Evolutionary conservation across 2,888 invertebrate genomes (phyloP), one percentile per base, ranked within the genome.

Genomic region (Scotopteryx bipunctaria): DNA sequence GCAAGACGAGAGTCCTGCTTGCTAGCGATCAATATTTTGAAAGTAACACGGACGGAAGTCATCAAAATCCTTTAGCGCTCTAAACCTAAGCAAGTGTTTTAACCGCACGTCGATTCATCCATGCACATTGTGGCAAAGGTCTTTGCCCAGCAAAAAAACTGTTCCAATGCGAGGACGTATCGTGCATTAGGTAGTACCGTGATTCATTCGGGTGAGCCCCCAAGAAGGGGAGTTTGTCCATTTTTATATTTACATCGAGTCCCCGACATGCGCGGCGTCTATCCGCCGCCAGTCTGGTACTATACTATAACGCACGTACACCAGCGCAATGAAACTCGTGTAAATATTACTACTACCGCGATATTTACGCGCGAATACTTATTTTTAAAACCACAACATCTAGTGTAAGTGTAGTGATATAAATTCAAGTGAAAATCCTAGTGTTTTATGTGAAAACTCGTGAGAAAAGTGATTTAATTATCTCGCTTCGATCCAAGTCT

Each of bases 211-310:
- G 78, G 80, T 82, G 84, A 85, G 81, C 83, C 83, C 84, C 73
- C 74, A 76, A 69, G 86, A 87, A 89, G 90, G 89, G 88, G 89
- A 89, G 87, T 83, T 85, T 83, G 81, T 86, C 81, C 87, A 88
- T 88, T 90, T 89, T 90, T 90, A 89, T 88, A 89, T 88, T 89
- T 90, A 86, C 83, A 83, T 73, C 85, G 84, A 76, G 81, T 83
- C 86, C 84, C 87, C 79, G 88, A 87, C 88, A 88, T 89, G 88
- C 89, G 90, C 89, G 87, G 76, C 87, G 87, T 82, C 81, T 81
- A 81, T 78, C 74, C 76, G 86, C 74, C 76, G 86, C 80, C 88
- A 90, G 89, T 89, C 85, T 80, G 81, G 73, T 78, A 86, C 84
- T 84, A 87, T 84, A 81, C 82, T 84, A 80, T 84, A 85, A 85